Base-by-base conservation (phyloP, 1,140 invertebrate species). In the Atta cephalotes region DNA sequence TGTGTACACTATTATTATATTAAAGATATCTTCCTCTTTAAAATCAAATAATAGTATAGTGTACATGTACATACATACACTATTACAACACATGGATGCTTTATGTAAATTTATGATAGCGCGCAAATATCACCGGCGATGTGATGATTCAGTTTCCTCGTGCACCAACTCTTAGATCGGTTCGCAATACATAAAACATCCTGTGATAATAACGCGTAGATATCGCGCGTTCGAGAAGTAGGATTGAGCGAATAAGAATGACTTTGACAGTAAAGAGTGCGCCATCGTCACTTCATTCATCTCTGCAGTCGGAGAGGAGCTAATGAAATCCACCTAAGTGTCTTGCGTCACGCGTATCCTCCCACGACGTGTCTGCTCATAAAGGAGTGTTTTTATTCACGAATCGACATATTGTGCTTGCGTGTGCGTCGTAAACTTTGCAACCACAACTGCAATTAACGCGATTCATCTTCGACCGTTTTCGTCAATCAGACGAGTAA, bases 251-350 rank as follows among this genome's bases (percentile, higher is more conserved):
- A 80, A 58, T 28, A 79, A 89, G 77, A 90, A 90, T 85, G 81
- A 79, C 60, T 62, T n/a, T 28, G 18, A 28, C 12, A 39, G 78
- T 68, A 53, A 88, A 77, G 66, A 51, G n/a, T 53, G 28, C n/a
- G 51, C 58, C 70, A 45, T 72, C 72, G 88, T 81, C 63, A 53
- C 82, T 91, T 88, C 89, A 88, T 91, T 90, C 90, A 88, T 79
- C 76, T 76, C 72, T 62, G n/a, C 39, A 45, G 9, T 62, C 21
- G 31, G 65, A 65, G 25, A 14, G 70, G n/a, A 58, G 53, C 35
- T 56, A 76, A 90, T 84, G 63, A 87, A 76, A 63, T 45, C 16
- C 14, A 5, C 53, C 39, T 45, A 45, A 45, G 51, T 49, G n/a
- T 81, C 31, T 70, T 51, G 28, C 80, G 56, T 21, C 35, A 60